phyloP scores from a whole-genome alignment of 2,888 invertebrate species.

The Patella caerulea region DNA sequence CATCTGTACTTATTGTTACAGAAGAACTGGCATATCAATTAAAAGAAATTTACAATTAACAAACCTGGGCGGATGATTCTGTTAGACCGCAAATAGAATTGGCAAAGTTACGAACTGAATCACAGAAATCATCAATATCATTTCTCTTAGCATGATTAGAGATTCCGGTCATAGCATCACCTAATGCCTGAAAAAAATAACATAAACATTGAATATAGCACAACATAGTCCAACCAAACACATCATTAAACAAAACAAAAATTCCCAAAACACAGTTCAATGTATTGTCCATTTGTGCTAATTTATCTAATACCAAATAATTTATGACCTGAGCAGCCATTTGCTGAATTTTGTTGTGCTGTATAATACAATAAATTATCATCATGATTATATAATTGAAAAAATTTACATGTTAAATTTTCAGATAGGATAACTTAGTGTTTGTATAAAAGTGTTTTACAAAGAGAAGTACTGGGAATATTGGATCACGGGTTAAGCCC shows the following conservation, averaged over 20 bases:
- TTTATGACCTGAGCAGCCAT: neutral
- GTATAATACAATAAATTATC: no score
- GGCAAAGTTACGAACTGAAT: slow-evolving; percentile 86
- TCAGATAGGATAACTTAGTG: no score
- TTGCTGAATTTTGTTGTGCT: neutral
- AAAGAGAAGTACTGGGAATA: no score
- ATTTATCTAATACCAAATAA: neutral
- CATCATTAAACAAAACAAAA: neutral
- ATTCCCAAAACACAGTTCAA: neutral
- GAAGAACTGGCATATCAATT: no score
- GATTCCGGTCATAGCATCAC: slow-evolving; percentile 88
- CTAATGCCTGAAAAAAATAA: slow-evolving; percentile 65
- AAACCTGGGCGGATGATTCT: slow-evolving; percentile 88
- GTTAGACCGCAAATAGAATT: slow-evolving; percentile 91
- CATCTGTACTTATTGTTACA: no score
- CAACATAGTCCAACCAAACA: neutral
- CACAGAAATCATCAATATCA: slow-evolving; percentile 87
- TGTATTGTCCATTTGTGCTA: no score
- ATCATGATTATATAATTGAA: no score
- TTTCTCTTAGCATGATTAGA: slow-evolving; percentile 90
- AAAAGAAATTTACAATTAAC: no score
- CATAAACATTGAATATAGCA: neutral
- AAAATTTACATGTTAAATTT: no score
- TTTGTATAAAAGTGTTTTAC: no score
- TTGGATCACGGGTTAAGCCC: no score